Base-by-base conservation (phyloP, 2,888 invertebrate species). In the Ophioninae sp. region DNA sequence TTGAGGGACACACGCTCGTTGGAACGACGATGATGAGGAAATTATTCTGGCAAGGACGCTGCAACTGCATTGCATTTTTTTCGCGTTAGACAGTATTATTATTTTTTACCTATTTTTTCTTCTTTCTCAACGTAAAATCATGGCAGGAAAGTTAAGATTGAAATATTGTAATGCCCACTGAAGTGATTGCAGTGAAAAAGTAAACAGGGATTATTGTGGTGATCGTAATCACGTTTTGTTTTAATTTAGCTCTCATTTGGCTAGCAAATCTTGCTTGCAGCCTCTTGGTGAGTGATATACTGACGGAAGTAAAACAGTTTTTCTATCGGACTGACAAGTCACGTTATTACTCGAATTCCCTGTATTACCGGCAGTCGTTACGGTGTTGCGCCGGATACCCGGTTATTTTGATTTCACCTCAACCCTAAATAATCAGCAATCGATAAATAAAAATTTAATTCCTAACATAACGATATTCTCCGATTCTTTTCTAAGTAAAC, bases 11-110 rank as follows among this genome's bases (percentile, higher is more conserved):
- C 56, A 39, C 50, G 23, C 37, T 30, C 76, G n/a, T 44, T 23
- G 44, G 37, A 62, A 13, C 44, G 10, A 8, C 21, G 10, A 23
- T 17, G 1, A 30, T 69, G 39, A 13, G 78, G 20, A 37, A 13
- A 64, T 61, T 64, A 13, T 30, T 62, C 10, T 64, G 13, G 37
- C 64, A 64, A 6, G 7, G 37, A 41, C 41, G 23, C 41, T 67
- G 20, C 39, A 72, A 44, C 69, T 62, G 62, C 78, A 62, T 76
- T 20, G 64, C 75, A 44, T 37, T 59, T 67, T 6, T 57, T 23
- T 67, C 23, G 20, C 69, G 17, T 20, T 67, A 20, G 7, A 20
- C 67, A 41, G 8, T 21, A 67, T 67, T 10, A 21, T 44, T 41
- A n/a, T 65, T 65, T 64, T 65, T 23, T 62, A 2, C n/a, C 30